Conservation (phyloP, 2,888 invertebrate genomes). For the Belgica antarctica region DNA sequence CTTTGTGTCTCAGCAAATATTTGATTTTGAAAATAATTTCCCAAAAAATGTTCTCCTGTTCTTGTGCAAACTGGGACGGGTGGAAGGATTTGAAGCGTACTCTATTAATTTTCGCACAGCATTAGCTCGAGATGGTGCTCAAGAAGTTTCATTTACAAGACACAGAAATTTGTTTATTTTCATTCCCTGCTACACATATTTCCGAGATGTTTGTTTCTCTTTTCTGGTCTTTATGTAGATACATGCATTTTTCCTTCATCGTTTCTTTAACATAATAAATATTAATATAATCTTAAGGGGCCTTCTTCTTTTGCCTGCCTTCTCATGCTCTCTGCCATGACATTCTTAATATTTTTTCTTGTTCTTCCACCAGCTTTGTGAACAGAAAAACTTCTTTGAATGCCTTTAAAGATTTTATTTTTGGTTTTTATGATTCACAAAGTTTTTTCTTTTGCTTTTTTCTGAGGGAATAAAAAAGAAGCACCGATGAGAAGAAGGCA, state of each 20-base stretch:
- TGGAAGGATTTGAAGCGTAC: background rate
- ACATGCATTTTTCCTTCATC: slow-evolving; percentile 20
- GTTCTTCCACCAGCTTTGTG: background rate
- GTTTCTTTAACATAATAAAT: slow-evolving; percentile 21
- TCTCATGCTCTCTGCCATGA: background rate
- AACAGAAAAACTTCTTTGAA: background rate
- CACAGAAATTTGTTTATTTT: background rate
- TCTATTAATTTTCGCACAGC: background rate
- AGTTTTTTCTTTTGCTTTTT: background rate
- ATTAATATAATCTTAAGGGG: slow-evolving; percentile 31
- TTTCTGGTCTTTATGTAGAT: background rate
- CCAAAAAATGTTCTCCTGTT: background rate
- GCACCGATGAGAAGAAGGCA: background rate
- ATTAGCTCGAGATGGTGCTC: background rate
- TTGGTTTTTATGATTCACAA: background rate
- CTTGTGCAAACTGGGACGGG: background rate
- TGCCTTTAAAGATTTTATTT: background rate
- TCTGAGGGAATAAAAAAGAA: background rate
- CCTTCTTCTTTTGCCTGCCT: background rate
- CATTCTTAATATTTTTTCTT: slow-evolving; percentile 29
- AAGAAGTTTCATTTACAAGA: background rate
- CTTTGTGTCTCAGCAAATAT: background rate
- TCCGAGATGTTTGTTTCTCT: background rate
- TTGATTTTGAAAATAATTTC: slow-evolving; percentile 3
- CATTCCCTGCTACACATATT: background rate